Conservation (phyloP, 1,140 invertebrate genomes). For the Halotydeus destructor region DNA sequence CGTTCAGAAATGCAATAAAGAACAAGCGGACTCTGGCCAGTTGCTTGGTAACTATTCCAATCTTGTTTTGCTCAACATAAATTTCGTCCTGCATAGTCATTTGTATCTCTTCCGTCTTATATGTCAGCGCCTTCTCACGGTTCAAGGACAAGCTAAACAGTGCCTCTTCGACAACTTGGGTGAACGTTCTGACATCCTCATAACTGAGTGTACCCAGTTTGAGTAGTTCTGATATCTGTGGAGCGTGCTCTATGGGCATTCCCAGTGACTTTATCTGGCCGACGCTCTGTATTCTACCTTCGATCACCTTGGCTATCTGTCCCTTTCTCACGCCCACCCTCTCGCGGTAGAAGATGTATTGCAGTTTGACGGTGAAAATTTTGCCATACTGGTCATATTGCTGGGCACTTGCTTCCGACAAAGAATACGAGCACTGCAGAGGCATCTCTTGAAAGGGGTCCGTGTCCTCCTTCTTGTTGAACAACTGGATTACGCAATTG, state of each 20-base stretch:
- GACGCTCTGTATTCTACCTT: conserved; percentile 51
- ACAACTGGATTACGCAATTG: conserved; percentile 60
- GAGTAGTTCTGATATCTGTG: conserved; percentile 82
- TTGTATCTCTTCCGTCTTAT: conserved; percentile 96
- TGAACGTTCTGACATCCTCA: conserved; percentile 78
- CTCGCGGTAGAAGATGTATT: conserved; percentile 97
- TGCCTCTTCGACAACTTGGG: conserved; percentile 24
- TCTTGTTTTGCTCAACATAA: conserved; percentile 70
- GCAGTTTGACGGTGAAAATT: conserved; percentile 94
- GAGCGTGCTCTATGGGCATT: conserved; percentile 87
- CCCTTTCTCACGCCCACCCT: conserved; percentile 85
- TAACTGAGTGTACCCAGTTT: conserved; percentile 78
- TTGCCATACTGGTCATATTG: conserved; percentile 97
- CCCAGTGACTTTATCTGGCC: conserved; percentile 55
- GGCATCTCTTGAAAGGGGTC: conserved; percentile 21
- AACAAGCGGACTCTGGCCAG: conserved; percentile 85
- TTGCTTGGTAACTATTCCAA: conserved; percentile 65
- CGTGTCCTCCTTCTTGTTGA: conserved; percentile 55
- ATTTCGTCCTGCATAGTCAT: conserved; percentile 90
- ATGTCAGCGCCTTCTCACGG: conserved; percentile 67
- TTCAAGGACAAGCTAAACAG: conserved; percentile 60
- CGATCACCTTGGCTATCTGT: conserved; percentile 70
- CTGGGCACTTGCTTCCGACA: conserved; percentile 53
- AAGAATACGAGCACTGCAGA: conserved; percentile 20
- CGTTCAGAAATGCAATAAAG: conserved; percentile 67